These are phyloP conservation scores for Tigriopus japonicus DNA, from an alignment of 1,140 invertebrate species.

Conservation along the genomic window DNA sequence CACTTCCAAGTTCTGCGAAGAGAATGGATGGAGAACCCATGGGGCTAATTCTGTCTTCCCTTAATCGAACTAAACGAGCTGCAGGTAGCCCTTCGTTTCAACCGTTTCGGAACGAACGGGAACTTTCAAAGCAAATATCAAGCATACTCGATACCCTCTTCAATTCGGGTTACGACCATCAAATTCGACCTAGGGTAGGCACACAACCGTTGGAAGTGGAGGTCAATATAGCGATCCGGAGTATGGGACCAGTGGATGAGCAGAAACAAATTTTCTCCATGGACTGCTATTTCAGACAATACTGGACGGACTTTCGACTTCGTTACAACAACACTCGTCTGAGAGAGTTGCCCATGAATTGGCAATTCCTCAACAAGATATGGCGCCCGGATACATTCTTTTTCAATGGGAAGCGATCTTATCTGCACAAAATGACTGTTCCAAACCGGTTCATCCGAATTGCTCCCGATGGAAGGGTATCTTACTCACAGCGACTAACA, in stretches of 20 bases:
- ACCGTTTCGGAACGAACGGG: no score
- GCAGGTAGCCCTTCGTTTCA: no score
- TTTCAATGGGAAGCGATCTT: constrained; percentile 28
- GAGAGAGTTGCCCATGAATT: constrained; percentile 20
- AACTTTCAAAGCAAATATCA: no score
- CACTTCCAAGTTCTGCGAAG: no score
- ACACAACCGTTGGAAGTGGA: neutral
- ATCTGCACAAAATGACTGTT: constrained; percentile 29
- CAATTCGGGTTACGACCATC: constrained; percentile 8
- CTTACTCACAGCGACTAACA: constrained; percentile 28
- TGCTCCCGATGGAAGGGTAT: constrained; percentile 25
- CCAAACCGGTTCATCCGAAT: constrained; percentile 31
- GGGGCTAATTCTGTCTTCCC: no score
- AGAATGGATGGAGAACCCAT: no score
- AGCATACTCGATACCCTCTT: neutral
- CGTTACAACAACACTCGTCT: constrained; percentile 17
- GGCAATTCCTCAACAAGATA: constrained; percentile 20
- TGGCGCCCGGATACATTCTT: constrained; percentile 36
- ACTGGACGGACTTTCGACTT: constrained; percentile 28
- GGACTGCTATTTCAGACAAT: constrained; percentile 33
- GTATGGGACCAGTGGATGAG: constrained; percentile 15
- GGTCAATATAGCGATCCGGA: constrained; percentile 11
- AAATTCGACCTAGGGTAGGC: constrained; percentile 9
- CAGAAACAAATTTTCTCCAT: constrained; percentile 27
- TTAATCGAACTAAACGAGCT: no score